phyloP scores from a whole-genome alignment of 2,888 invertebrate genomes.

The Ectropis crepuscularia region DNA sequence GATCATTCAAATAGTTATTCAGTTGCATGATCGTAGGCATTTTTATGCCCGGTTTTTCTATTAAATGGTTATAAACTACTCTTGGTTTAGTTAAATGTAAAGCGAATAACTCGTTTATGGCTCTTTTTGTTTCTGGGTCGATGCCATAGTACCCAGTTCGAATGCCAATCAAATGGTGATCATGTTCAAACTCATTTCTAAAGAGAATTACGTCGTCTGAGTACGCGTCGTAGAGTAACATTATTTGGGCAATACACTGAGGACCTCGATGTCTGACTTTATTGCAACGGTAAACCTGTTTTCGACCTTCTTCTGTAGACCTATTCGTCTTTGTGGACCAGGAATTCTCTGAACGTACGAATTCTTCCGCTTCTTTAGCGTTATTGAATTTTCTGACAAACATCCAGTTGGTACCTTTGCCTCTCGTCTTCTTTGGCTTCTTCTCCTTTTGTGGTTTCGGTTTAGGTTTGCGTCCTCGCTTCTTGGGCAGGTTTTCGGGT shows the following conservation, averaged over 20 bases:
- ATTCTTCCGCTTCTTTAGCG: conserved; percentile 10
- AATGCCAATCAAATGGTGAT: conserved; percentile 9
- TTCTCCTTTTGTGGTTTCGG: conserved; percentile 2
- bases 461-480: conserved; percentile 5
- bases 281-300: conserved; percentile 17
- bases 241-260: conserved; percentile 12
- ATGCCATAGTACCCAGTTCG: conserved; percentile 4
- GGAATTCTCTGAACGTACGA: conserved; percentile 9
- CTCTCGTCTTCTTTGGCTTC: conserved; percentile 6
- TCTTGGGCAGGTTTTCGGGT: conserved; percentile 4
- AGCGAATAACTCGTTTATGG: not conserved
- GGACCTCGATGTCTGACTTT: conserved; percentile 14
- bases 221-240: conserved; percentile 11
- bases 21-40: conserved; percentile 11
- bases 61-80: conserved; percentile 4
- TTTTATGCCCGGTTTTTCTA: conserved; percentile 7
- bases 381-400: conserved; percentile 16
- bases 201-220: conserved; percentile 10
- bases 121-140: conserved; percentile 6
- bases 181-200: conserved; percentile 10
- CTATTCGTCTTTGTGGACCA: conserved; percentile 6
- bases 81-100: conserved; percentile 6
- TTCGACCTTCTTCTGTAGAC: conserved; percentile 13
- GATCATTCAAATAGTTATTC: conserved; percentile 7
- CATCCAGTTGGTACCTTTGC: conserved; percentile 4